phyloP scores from a whole-genome alignment of 2,888 invertebrate genomes.

The Cantharis flavilabris region DNA sequence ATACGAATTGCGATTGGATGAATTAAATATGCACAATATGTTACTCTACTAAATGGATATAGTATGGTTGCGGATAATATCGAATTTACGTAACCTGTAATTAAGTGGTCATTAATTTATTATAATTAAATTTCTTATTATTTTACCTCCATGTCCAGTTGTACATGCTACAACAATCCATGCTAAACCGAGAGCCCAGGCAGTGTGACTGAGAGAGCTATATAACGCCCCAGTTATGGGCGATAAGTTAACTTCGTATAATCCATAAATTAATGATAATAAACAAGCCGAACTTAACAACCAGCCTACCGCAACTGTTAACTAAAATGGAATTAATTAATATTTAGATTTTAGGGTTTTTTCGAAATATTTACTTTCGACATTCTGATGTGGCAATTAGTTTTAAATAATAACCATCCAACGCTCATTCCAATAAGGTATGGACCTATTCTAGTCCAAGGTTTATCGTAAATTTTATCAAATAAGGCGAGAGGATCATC shows the following conservation, averaged over 20 bases:
- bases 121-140: not conserved
- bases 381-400: constrained; percentile 77
- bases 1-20: constrained; percentile 82
- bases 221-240: constrained; percentile 75
- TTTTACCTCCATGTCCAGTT: constrained; percentile 77
- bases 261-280: constrained; percentile 76
- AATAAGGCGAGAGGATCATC: constrained; percentile 84
- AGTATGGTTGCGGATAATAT: constrained; percentile 76
- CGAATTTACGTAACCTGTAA: constrained; percentile 66
- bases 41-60: constrained; percentile 84
- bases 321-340: constrained; percentile 53
- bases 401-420: constrained; percentile 83
- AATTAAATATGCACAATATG: constrained; percentile 84
- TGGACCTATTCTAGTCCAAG: constrained; percentile 84
- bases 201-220: constrained; percentile 80
- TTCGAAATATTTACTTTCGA: constrained; percentile 60
- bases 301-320: constrained; percentile 74
- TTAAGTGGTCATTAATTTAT: not conserved
- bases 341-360: not conserved
- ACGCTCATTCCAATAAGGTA: constrained; percentile 84
- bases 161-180: constrained; percentile 88
- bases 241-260: constrained; percentile 72
- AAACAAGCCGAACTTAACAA: constrained; percentile 66
- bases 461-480: constrained; percentile 89
- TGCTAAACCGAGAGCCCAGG: constrained; percentile 79